Conservation (phyloP, 2,113 vertebrate species). For the Callaeas wilsoni region DNA sequence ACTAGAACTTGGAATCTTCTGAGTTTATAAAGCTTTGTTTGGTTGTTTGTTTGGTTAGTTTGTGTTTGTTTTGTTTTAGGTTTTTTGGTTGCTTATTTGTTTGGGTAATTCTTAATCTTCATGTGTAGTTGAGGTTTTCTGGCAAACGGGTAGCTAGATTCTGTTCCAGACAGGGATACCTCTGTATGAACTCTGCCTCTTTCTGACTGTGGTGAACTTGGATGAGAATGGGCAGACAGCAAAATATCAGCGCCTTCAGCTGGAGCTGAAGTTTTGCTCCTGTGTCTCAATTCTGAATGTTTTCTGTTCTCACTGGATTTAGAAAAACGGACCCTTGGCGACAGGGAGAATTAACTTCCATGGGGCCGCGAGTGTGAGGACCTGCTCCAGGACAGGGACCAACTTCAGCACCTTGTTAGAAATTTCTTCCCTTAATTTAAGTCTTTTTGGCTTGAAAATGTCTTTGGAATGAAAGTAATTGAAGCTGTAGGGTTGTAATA, state of each 20-base stretch:
- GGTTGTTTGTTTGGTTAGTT: neutral
- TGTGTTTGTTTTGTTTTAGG: neutral
- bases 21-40: neutral
- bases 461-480: neutral
- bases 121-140: neutral
- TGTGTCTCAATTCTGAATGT: neutral
- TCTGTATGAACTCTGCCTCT: fast-evolving
- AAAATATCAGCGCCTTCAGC: neutral
- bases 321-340: neutral
- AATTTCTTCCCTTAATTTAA: neutral
- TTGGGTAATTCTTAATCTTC: neutral
- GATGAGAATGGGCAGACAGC: neutral
- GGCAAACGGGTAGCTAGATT: neutral
- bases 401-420: neutral
- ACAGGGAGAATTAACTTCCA: neutral
- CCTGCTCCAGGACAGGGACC: neutral
- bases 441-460: neutral
- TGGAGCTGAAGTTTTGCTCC: neutral
- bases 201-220: fast-evolving
- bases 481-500: neutral
- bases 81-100: neutral
- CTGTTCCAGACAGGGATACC: neutral
- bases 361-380: neutral
- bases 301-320: neutral
- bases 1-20: too few species aligned